These are phyloP conservation scores for Heterodera filipjevi DNA, from an alignment of 2,888 invertebrate species.

Conservation along the genomic window DNA sequence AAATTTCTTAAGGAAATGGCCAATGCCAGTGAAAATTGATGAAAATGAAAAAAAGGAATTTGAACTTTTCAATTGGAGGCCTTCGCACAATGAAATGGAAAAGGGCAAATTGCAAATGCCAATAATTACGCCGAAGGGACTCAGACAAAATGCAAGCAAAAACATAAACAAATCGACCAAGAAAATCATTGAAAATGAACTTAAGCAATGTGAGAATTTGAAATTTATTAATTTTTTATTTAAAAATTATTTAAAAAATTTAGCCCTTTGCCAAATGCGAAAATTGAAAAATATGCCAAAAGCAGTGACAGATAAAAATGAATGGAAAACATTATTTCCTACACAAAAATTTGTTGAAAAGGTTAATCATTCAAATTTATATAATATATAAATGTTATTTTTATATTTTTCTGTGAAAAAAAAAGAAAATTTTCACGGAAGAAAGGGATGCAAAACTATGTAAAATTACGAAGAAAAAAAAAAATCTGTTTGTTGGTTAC, in stretches of 20 bases:
- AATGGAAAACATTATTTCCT: background rate
- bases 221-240: background rate
- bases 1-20: background rate
- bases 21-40: background rate
- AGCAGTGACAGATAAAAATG: background rate
- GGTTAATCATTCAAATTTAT: background rate
- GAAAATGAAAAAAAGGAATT: background rate
- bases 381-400: too few relatives aligned
- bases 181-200: background rate
- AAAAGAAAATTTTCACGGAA: too few relatives aligned
- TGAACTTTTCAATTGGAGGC: constrained; percentile 2
- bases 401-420: too few relatives aligned
- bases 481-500: too few relatives aligned
- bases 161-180: background rate
- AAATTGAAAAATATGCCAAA: background rate
- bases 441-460: too few relatives aligned
- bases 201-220: background rate
- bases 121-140: background rate
- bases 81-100: background rate
- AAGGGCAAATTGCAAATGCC: background rate
- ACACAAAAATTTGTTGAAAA: background rate
- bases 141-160: background rate
- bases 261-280: background rate
- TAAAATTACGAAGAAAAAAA: too few relatives aligned
- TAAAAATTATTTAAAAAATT: background rate